These are phyloP conservation scores for Pardosa pseudoannulata DNA, from an alignment of 2,888 invertebrate genomes.

Conservation along the genomic window DNA sequence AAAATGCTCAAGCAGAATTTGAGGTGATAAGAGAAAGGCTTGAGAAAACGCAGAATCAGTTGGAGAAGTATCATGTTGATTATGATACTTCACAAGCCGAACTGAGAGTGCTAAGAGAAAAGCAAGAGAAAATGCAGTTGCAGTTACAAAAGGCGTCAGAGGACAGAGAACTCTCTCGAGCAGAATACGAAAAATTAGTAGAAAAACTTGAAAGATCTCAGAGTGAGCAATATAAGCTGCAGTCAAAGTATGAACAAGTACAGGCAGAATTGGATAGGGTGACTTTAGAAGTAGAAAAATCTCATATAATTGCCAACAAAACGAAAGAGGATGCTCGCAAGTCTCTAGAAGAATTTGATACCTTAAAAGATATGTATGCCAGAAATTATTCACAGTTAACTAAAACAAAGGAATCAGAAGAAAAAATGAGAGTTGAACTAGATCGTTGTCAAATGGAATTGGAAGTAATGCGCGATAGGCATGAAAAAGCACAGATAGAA, in stretches of 20 bases:
- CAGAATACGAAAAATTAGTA: constrained; percentile 94
- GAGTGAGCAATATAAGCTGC: constrained; percentile 91
- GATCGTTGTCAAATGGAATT: constrained; percentile 87
- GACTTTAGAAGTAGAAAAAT: constrained; percentile 90
- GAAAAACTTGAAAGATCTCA: constrained; percentile 87
- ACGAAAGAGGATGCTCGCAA: constrained; percentile 90
- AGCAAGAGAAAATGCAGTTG: constrained; percentile 89
- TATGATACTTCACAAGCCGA: constrained; percentile 90
- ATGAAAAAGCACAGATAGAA: constrained; percentile 92
- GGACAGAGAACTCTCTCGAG: constrained; percentile 91
- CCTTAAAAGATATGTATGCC: constrained; percentile 92
- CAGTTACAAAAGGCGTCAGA: constrained; percentile 87
- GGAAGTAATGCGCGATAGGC: constrained; percentile 91
- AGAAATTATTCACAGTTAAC: constrained; percentile 89
- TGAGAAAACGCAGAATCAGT: constrained; percentile 83
- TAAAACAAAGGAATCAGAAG: constrained; percentile 92
- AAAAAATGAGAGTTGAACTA: constrained; percentile 90
- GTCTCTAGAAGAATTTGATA: constrained; percentile 89
- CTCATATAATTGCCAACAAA: constrained; percentile 87
- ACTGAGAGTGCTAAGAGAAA: constrained; percentile 90
- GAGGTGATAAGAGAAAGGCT: constrained; percentile 91
- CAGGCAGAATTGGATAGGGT: constrained; percentile 92
- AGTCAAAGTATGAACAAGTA: constrained; percentile 90
- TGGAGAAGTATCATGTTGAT: constrained; percentile 83
- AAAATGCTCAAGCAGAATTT: constrained; percentile 89